Evolutionary conservation across 2,888 invertebrate species (phyloP).

Genomic region (Tenthredo notha): DNA sequence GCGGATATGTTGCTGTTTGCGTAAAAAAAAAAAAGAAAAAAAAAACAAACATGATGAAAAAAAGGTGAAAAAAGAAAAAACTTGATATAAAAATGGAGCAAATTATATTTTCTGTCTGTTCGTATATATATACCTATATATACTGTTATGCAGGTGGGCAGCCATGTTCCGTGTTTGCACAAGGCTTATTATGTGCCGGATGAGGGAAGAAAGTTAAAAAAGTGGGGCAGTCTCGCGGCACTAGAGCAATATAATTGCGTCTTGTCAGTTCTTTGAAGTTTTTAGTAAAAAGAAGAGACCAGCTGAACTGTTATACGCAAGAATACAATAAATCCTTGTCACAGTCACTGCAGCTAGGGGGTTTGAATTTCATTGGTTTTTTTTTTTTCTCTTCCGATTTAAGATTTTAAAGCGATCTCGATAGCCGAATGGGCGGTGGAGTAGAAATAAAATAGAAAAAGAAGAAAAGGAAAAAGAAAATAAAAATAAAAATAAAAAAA

Average conservation of each 20-base stretch:
- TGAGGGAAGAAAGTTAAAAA: conserved; percentile 29
- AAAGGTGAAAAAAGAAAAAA: not conserved
- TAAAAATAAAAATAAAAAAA: not conserved
- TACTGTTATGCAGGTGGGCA: not conserved
- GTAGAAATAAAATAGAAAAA: not conserved
- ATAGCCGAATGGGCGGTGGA: not conserved
- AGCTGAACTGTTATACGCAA: not conserved
- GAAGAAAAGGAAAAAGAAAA: not conserved
- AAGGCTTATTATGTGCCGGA: not conserved
- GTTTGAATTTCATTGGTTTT: not conserved
- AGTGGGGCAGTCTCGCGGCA: conserved; percentile 35
- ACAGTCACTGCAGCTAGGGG: not conserved
- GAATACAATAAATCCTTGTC: not conserved
- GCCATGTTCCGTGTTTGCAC: conserved; percentile 15
- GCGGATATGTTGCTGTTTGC: not conserved
- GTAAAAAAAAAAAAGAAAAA: not conserved
- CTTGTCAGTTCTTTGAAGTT: conserved; percentile 32
- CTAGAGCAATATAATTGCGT: conserved; percentile 47
- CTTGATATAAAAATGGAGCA: not conserved
- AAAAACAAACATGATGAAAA: too few relatives aligned
- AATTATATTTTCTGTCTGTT: not conserved
- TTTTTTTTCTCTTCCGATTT: not conserved
- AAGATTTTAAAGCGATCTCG: not conserved
- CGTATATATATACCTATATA: too few relatives aligned
- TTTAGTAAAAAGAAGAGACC: not conserved